Base-by-base conservation (phyloP, 2,797 vertebrate species). In the Lutjanus argentimaculatus region DNA sequence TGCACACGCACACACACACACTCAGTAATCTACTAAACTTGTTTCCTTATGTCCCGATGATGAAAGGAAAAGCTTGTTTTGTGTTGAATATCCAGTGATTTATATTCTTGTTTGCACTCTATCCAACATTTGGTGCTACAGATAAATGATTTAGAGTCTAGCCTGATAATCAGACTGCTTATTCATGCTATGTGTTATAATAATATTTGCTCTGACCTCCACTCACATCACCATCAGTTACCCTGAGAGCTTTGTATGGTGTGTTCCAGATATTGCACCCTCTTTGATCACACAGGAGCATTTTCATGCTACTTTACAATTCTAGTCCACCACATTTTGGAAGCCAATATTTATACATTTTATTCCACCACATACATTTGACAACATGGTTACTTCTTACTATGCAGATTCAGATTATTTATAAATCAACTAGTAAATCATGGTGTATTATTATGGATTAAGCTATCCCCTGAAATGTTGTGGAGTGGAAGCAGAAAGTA, bases 81-180 rank as follows among this genome's bases (percentile, higher is more conserved):
- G 8, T 70, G 62, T 59, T 64, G 17, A 53, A 48, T 72, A 52
- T 61, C 16, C 64, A 15, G 55, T 62, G 69, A 84, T 82, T 82
- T 64, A 84, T 75, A 4, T 30, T 72, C 19, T 70, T 61, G 42
- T 67, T 84, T 80, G 11, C 36, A 22, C 43, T 58, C 36, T 3
- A 56, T 49, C 68, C 55, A 79, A 45, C 51, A 70, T 75, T 56
- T 64, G 52, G 9, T 57, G 56, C 59, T n/a, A 55, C 9, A 68
- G 36, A 62, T 67, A 40, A 67, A 83, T 76, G 16, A 66, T 67
- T 36, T 25, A 14, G 19, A 62, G 21, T 65, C 49, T 21, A 4
- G 2, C 43, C n/a, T 52, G 48, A 75, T 85, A 36, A 80, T 71
- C 43, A 75, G 36, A 30, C 52, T 65, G 52, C 43, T 75, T 66